Base-by-base conservation (phyloP, 1,140 invertebrate genomes). In the Hetaerina americana region DNA sequence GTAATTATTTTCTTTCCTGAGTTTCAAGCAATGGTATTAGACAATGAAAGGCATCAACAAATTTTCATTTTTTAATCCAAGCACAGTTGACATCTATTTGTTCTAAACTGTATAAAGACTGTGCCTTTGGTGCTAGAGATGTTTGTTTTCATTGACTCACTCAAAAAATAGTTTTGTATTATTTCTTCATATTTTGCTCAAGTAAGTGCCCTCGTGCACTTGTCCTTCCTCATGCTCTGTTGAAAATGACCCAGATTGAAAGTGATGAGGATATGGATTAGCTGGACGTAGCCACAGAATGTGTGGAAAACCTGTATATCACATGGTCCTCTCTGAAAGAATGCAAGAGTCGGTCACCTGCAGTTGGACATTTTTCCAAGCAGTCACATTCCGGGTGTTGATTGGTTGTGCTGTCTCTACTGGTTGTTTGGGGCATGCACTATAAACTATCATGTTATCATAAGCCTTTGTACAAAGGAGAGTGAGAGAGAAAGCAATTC, bases 161-260 rank as follows among this genome's bases (percentile, higher is more conserved):
- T 27, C 26, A 28, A 27, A 27, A 68, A 68, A 24, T 18, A 26
- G 12, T 27, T 15, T 68, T 24, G 5, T 27, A 27, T 69, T 25
- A 26, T 27, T 69, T 68, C 22, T 69, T 69, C 18, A n/a, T 69
- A 26, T 69, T 69, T 69, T 69, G 68, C 68, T 69, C 68, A 69
- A 69, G 28, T 6, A 69, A n/a, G 68, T 69, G 68, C 26, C 26
- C 28, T n/a, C 22, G 26, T 27, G 68, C 68, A 69, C 68, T 69
- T 27, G n/a, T 26, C 28, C 26, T 26, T n/a, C 26, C 12, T 27
- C 68, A n/a, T 18, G 18, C 27, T 25, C 24, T 27, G 68, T 28
- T 27, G n/a, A 27, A 27, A 3, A 27, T 27, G 26, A 69, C n/a
- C 24, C 24, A 24, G n/a, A 8, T 12, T 68, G 5, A n/a, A n/a